These are phyloP conservation scores for Propithecus perrieri DNA, from an alignment of 2,797 vertebrate genomes.

Conservation along the genomic window DNA sequence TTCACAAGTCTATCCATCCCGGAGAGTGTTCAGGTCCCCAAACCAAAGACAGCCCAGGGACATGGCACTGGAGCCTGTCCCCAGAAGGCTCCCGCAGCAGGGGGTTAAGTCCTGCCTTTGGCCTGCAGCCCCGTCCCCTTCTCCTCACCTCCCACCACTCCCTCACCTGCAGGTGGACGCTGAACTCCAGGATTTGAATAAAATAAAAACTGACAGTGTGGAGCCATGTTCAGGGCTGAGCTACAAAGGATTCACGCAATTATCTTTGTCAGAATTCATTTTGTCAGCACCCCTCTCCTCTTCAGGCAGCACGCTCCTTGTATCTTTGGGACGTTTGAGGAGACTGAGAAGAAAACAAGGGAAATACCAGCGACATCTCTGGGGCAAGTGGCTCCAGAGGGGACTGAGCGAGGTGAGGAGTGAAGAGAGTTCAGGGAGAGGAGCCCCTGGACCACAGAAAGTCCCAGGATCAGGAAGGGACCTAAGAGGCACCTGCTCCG, in stretches of 20 bases:
- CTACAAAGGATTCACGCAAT: conserved; percentile 78
- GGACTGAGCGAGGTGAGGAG: not conserved
- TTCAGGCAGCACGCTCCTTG: conserved; percentile 7
- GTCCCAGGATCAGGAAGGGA: not conserved
- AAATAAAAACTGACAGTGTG: conserved; percentile 85
- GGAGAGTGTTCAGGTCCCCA: not conserved
- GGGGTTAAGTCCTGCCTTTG: not conserved
- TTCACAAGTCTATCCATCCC: not conserved
- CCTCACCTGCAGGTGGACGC: not conserved
- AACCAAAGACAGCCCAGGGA: not conserved
- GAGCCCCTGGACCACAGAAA: not conserved
- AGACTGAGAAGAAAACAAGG: conserved; percentile 53
- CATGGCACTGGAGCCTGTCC: accelerated
- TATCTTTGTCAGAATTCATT: conserved; percentile 86
- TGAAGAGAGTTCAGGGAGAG: not conserved
- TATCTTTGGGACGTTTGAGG: conserved; percentile 71
- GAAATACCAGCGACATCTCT: not conserved
- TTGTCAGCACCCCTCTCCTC: conserved; percentile 75
- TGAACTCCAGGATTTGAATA: conserved; percentile 60
- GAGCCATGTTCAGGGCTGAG: conserved; percentile 58
- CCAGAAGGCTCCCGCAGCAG: accelerated
- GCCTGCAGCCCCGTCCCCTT: not conserved
- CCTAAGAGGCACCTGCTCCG: not conserved
- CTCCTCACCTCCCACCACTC: not conserved
- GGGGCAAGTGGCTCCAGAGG: not conserved